Evolutionary conservation across 2,888 invertebrate genomes (phyloP), one percentile per base, ranked within the genome.

Genomic region (Mythimna vitellina): DNA sequence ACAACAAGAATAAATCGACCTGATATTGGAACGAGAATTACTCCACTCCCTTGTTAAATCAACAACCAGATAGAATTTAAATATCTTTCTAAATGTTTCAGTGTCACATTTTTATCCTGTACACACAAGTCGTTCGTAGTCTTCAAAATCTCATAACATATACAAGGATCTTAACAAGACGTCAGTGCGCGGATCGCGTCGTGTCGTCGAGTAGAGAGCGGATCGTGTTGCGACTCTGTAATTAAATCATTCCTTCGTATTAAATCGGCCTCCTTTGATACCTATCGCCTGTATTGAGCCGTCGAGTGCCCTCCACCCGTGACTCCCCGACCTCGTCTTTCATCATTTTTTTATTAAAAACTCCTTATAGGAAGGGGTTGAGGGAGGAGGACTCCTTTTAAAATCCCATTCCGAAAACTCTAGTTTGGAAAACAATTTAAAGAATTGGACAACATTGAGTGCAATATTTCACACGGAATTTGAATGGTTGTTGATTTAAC

Each of bases 221-320:
- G 90, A 88, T 93, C 93, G 91, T 91, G 92, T 92, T 92, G 90
- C 90, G 92, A 90, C 90, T 92, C 90, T 88, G 91, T 93, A 93
- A 93, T 93, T 93, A 93, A 93, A 93, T 93, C 92, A 93, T 92
- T 92, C 91, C 92, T 92, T 88, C 87, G 92, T 92, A 93, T 92
- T 93, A 93, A 93, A 92, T 91, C 92, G 88, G 87, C 80, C 87
- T 89, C 89, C 89, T 92, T 92, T 92, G 91, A 91, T 89, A 91
- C 89, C 88, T 89, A 91, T 92, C 90, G 89, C 86, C 87, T 81
- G 89, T 91, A 92, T 92, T 91, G 91, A 90, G 90, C 86, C 87
- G 88, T 90, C 89, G 90, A 91, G 90, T 86, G 89, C 86, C 86
- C 90, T 91, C 87, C 88, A 89, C 86, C 84, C 86, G 86, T 86